Base-by-base conservation (phyloP, 2,888 invertebrate genomes). In the Orthosia gracilis region DNA sequence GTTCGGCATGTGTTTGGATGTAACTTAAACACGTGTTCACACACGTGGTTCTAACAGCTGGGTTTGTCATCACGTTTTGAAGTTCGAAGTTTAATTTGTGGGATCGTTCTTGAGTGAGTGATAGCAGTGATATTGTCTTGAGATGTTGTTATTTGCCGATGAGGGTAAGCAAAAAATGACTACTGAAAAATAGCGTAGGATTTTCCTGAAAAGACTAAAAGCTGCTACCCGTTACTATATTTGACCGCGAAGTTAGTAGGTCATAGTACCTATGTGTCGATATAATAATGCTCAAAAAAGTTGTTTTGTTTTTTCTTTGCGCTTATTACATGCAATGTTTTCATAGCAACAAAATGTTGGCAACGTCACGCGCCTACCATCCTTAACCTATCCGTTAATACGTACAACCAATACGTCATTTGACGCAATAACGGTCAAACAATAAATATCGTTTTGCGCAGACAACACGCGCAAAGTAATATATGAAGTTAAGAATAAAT, bases 401-500 rank as follows among this genome's bases (percentile, higher is more conserved):
- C 94, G 94, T 93, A 92, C 92, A 87, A 89, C 92, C 95, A 93
- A 96, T 96, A 95, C 95, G 95, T 96, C 96, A 96, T 96, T 95
- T 91, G 94, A 94, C 92, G 96, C 95, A 96, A 96, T 96, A 96
- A 96, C 94, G 95, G 96, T 94, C 95, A 94, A 95, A 95, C 96
- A 92, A 96, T 96, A 96, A 96, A 96, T 96, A 96, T 95, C 93
- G 94, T 94, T 96, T 96, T 96, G 95, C 94, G 93, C 95, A 96
- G 96, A 96, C 96, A 96, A 96, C 96, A 95, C 93, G 94, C 96
- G 95, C 94, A 96, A 95, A 96, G 96, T 96, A 96, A 96, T 96
- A 96, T 96, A 96, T 96, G 96, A 96, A 96, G 96, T 96, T 94
- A 96, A 95, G 96, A 96, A 96, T 96, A 96, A 96, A 96, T 96